phyloP scores from a whole-genome alignment of 2,797 vertebrate species.

The Oryzias sinensis region DNA sequence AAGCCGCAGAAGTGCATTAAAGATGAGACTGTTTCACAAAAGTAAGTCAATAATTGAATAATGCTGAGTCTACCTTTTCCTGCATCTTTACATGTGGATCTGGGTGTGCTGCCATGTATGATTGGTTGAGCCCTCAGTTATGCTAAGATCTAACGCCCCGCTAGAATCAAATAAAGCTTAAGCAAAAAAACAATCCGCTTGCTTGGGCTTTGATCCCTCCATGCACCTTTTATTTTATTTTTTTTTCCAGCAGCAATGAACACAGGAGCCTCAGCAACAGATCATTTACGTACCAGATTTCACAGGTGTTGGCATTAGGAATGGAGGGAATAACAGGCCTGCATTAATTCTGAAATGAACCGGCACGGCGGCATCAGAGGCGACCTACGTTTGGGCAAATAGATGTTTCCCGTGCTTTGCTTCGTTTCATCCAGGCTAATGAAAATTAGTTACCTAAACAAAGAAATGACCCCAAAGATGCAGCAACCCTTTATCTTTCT shows the following conservation, averaged over 20 bases:
- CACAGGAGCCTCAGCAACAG: background rate
- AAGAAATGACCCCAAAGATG: conserved; percentile 62
- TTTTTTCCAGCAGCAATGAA: conserved; percentile 12
- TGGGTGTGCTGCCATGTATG: no score
- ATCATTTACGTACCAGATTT: conserved; percentile 34
- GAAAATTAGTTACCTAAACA: conserved; percentile 60
- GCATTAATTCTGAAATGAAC: conserved; percentile 54
- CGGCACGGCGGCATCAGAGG: conserved; percentile 33
- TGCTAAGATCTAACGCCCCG: no score
- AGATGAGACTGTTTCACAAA: no score
- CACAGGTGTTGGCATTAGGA: conserved; percentile 16
- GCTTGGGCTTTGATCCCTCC: conserved; percentile 23
- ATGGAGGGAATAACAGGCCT: conserved; percentile 29
- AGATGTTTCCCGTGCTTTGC: conserved; percentile 36
- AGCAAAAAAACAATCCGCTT: background rate
- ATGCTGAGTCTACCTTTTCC: no score
- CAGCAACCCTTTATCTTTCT: conserved; percentile 48
- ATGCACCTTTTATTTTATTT: conserved; percentile 4
- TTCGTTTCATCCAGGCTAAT: conserved; percentile 50
- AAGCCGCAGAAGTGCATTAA: no score
- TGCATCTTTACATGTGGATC: no score
- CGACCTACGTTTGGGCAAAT: conserved; percentile 29
- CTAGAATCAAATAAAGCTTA: background rate
- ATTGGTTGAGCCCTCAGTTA: no score
- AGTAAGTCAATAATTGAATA: no score